Base-by-base conservation (phyloP, 2,113 vertebrate species). In the Chaetops frenatus region DNA sequence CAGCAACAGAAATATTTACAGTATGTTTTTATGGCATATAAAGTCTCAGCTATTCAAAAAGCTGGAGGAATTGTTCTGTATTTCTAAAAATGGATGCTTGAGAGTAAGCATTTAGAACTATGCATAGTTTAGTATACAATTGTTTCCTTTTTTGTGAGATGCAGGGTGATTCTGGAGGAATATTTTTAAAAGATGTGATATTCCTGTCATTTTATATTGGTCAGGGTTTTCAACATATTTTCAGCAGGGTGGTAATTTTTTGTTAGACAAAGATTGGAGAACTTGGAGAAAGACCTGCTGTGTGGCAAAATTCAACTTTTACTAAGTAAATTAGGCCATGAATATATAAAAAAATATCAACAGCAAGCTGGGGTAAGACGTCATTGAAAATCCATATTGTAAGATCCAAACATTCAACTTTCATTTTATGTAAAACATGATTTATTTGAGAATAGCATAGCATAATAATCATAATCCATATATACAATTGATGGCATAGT, bases 1-100 rank as follows among this genome's bases (percentile, higher is more conserved):
- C 94, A 96, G 94, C 84, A 67, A 96, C 93, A 87, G 78, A 93
- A 92, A 74, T 97, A 96, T 97, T 98, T 96, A 94, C 90, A 77
- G 64, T 77, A 58, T 79, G 71, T 79, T 95, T 97, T 89, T 84
- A 94, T 84, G 92, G 88, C 92, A 79, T 88, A 70, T 74, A 88
- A 91, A 83, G 79, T 64, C 65, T 79, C 61, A 78, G 88, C 74
- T 78, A 71, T 88, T 92, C 90, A 50, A 85, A 81, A 95, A 92
- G 86, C 78, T 45, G 45, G 47, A 83, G 47, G 48, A 90, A 90
- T 93, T 71, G 54, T 76, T 96, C 58, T 45, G 85, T 86, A 71
- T 81, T 90, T 94, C 95, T 96, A 91, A 88, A 96, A 95, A 95
- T 86, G 83, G 64, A 50, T 36, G 47, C 65, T 53, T 42, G n/a